These are phyloP conservation scores for Caranx melampygus DNA, from an alignment of 2,113 vertebrate species.

Conservation along the genomic window DNA sequence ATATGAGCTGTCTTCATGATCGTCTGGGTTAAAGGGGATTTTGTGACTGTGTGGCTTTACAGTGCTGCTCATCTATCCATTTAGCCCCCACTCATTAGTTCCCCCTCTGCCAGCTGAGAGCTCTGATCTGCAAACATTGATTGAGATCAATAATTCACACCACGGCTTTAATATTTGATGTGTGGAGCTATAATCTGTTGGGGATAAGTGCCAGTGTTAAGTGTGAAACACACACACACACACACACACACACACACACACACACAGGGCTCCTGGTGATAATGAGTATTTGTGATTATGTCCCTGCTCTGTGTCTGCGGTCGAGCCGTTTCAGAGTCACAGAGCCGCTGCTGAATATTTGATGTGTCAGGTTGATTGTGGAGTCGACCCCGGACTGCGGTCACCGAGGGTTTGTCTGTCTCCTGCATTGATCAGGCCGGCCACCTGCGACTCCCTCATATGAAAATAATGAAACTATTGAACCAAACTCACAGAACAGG, in stretches of 20 bases:
- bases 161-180: conserved; percentile 71
- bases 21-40: not conserved
- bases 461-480: conserved; percentile 52
- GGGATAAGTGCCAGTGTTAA: conserved; percentile 48
- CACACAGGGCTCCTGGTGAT: conserved; percentile 24
- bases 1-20: not conserved
- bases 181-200: conserved; percentile 57
- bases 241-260: conserved; percentile 19
- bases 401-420: conserved; percentile 12
- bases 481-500: conserved; percentile 28
- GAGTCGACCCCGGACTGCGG: conserved; percentile 41
- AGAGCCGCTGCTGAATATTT: conserved; percentile 64
- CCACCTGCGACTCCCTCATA: conserved; percentile 45
- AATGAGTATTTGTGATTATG: conserved; percentile 51
- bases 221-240: conserved; percentile 23
- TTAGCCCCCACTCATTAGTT: conserved; percentile 50
- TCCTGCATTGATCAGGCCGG: conserved; percentile 43
- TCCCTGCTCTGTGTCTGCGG: conserved; percentile 20
- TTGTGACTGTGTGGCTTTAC: not conserved
- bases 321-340: conserved; percentile 13
- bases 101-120: conserved; percentile 55
- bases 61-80: conserved; percentile 25
- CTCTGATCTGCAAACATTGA: conserved; percentile 75
- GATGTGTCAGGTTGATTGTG: conserved; percentile 60
- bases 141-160: conserved; percentile 77